phyloP scores from a whole-genome alignment of 2,113 vertebrate genomes.

The Chlamydotis undulata region DNA sequence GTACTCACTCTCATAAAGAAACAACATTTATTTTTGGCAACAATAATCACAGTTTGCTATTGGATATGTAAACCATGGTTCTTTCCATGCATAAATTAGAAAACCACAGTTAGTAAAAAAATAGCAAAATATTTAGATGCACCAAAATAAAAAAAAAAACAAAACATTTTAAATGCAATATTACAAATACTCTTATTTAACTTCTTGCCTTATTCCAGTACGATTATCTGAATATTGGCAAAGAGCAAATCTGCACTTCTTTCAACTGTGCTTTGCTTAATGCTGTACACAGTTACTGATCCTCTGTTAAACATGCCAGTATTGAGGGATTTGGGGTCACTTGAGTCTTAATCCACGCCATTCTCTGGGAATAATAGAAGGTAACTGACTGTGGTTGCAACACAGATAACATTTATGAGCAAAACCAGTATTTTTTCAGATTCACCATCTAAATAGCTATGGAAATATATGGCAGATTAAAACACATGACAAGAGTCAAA shows the following conservation, averaged over 20 bases:
- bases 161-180: not conserved
- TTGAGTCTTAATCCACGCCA: not conserved
- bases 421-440: not conserved
- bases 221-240: fast-evolving
- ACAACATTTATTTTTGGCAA: not conserved
- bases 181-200: not conserved
- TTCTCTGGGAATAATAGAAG: not conserved
- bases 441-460: not conserved
- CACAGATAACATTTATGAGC: not conserved
- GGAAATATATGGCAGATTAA: not conserved
- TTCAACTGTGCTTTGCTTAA: not conserved
- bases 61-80: not conserved
- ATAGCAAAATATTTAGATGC: not conserved
- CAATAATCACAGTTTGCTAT: not conserved
- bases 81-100: not conserved
- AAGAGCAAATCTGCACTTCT: not conserved
- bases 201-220: not conserved
- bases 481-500: not conserved
- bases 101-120: not conserved
- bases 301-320: not conserved
- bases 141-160: not conserved
- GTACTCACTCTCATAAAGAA: not conserved
- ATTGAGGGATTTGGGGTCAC: not conserved
- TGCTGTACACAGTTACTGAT: not conserved
- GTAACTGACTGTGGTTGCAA: not conserved